phyloP scores from a whole-genome alignment of 1,140 invertebrate genomes.

The Apolygus lucorum region DNA sequence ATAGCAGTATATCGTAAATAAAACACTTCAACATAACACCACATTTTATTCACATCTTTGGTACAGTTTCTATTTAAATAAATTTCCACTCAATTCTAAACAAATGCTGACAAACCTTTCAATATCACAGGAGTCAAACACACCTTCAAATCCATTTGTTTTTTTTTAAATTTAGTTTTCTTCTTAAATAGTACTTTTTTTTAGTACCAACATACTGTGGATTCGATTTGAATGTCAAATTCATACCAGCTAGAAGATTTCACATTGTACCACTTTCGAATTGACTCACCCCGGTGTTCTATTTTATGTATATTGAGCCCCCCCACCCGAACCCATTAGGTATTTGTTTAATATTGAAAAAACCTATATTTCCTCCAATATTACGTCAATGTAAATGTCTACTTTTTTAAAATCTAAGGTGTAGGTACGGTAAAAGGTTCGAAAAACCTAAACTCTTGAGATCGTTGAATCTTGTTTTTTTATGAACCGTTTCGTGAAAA shows the following conservation, averaged over 20 bases:
- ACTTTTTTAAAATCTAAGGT: background rate
- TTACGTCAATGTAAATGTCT: background rate
- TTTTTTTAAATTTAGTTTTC: too few species aligned
- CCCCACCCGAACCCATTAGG: too few species aligned
- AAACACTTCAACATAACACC: slow-evolving; percentile 6
- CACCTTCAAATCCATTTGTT: background rate
- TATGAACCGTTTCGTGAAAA: too few species aligned
- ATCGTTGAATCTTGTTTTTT: too few species aligned
- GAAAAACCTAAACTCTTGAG: too few species aligned
- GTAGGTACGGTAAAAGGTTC: background rate
- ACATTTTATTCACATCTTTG: slow-evolving; percentile 17
- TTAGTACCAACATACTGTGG: too few species aligned
- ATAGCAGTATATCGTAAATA: too few species aligned
- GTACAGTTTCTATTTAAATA: slow-evolving; percentile 13
- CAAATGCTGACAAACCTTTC: slow-evolving; percentile 13
- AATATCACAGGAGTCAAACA: slow-evolving; percentile 9
- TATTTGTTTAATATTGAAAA: background rate
- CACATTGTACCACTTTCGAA: too few species aligned
- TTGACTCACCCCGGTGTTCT: background rate
- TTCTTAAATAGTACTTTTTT: too few species aligned
- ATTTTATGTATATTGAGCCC: background rate
- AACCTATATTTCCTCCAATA: background rate
- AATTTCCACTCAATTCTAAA: slow-evolving; percentile 6
- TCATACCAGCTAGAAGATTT: too few species aligned
- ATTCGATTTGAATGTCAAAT: too few species aligned